Percentiles rank a stretch among this genome's conserved stretches.
Evolutionary conservation across 2,888 invertebrate species (phyloP).

Genomic region (Xanthostigma xanthostigma): DNA sequence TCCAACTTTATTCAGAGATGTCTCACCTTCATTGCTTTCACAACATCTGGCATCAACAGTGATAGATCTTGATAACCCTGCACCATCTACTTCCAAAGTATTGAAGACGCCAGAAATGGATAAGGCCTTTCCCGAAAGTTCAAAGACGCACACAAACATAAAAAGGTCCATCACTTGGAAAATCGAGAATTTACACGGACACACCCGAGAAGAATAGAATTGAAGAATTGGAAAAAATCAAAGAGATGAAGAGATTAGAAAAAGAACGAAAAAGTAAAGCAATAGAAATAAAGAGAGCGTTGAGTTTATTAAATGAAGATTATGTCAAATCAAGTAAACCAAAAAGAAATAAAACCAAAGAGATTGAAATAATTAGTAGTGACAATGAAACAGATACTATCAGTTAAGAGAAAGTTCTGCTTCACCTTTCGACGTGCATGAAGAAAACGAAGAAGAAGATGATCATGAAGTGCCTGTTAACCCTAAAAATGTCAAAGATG

Average conservation of each 20-base stretch:
- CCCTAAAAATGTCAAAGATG: slow-evolving; percentile 6
- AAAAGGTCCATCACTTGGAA: slow-evolving; percentile 3
- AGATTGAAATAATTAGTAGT: slow-evolving; percentile 5
- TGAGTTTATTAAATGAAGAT: slow-evolving; percentile 3
- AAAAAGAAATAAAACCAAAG: slow-evolving; percentile 4
- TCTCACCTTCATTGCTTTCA: slow-evolving; percentile 3
- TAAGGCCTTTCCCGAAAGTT: slow-evolving; percentile 2
- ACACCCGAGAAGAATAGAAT: slow-evolving; percentile 2
- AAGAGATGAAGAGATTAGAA: slow-evolving; percentile 2
- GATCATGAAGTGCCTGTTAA: slow-evolving; percentile 2
- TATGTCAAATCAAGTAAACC: background rate
- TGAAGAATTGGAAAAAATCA: slow-evolving; percentile 4
- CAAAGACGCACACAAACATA: background rate
- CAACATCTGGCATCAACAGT: background rate
- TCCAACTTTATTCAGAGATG: slow-evolving; percentile 2
- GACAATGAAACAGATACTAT: slow-evolving; percentile 7
- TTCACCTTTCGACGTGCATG: slow-evolving; percentile 8
- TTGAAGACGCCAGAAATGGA: slow-evolving; percentile 3
- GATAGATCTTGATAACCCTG: slow-evolving; percentile 4
- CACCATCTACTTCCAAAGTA: slow-evolving; percentile 4
- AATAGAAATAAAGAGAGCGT: slow-evolving; percentile 3
- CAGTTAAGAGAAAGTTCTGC: slow-evolving; percentile 9
- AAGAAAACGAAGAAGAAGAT: background rate
- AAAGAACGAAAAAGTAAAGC: slow-evolving; percentile 4
- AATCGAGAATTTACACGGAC: slow-evolving; percentile 6